Conservation (phyloP, 1,140 invertebrate genomes). For the Eubasilissa regina region DNA sequence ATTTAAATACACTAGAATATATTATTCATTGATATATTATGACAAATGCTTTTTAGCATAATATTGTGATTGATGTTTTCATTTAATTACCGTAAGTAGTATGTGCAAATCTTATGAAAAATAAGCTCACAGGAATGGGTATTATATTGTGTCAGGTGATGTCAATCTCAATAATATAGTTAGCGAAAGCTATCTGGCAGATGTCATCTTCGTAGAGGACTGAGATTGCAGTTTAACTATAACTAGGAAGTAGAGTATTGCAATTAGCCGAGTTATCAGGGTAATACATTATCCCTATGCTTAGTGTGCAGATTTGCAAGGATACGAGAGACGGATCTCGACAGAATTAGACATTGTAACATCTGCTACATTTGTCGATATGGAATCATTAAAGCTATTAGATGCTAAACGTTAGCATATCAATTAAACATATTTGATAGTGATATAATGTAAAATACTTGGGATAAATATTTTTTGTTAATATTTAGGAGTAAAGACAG, state of each 20-base stretch:
- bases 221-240: slow-evolving; percentile 13
- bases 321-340: slow-evolving; percentile 21
- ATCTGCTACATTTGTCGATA: background rate
- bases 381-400: slow-evolving; percentile 10
- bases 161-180: slow-evolving; percentile 12
- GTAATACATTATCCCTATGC: slow-evolving; percentile 54
- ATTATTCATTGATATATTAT: slow-evolving; percentile 29
- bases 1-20: slow-evolving; percentile 34
- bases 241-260: slow-evolving; percentile 41
- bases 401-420: slow-evolving; percentile 35
- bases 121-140: background rate
- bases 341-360: slow-evolving; percentile 1
- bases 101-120: slow-evolving; percentile 47
- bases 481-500: slow-evolving; percentile 31
- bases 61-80: slow-evolving; percentile 44
- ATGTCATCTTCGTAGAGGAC: background rate
- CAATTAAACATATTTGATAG: slow-evolving; percentile 37
- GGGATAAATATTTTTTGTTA: slow-evolving; percentile 43
- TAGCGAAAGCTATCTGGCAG: slow-evolving; percentile 2
- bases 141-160: slow-evolving; percentile 12
- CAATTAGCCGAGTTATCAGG: slow-evolving; percentile 55
- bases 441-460: slow-evolving; percentile 31
- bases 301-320: slow-evolving; percentile 1
- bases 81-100: slow-evolving; percentile 25
- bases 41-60: slow-evolving; percentile 40